phyloP scores from a whole-genome alignment of 2,888 invertebrate genomes.

The Mycogona germanica region DNA sequence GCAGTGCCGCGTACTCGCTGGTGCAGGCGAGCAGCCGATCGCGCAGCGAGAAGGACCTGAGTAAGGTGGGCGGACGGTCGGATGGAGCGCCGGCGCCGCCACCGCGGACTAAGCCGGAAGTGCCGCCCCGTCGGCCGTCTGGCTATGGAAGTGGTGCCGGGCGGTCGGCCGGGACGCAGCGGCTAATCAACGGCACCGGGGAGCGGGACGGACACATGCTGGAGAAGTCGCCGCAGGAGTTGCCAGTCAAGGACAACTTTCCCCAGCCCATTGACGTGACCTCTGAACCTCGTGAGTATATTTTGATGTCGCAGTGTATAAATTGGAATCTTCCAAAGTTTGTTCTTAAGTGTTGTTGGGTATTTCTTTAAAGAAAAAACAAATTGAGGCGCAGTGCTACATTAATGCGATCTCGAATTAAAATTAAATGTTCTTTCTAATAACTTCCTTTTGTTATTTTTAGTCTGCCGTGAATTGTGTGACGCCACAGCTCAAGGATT shows the following conservation, averaged over 20 bases:
- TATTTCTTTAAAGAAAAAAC: background rate
- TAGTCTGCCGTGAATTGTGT: constrained; percentile 26
- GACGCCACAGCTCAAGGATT: constrained; percentile 26
- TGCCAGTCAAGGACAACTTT: constrained; percentile 19
- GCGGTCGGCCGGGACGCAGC: background rate
- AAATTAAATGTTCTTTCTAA: background rate
- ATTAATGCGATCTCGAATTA: background rate
- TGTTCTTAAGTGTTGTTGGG: background rate
- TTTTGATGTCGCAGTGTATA: background rate
- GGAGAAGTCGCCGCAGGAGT: constrained; percentile 21
- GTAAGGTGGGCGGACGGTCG: constrained; percentile 10
- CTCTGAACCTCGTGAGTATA: constrained; percentile 41
- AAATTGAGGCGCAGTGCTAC: constrained; percentile 11
- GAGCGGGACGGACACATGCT: constrained; percentile 8
- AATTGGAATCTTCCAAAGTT: background rate
- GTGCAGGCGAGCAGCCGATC: constrained; percentile 10
- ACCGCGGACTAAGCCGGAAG: too few relatives aligned
- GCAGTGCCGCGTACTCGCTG: background rate
- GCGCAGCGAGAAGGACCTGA: constrained; percentile 21
- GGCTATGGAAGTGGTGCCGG: background rate
- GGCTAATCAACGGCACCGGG: background rate
- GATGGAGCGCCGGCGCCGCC: background rate
- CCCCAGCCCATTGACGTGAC: constrained; percentile 32
- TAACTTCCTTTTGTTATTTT: background rate
- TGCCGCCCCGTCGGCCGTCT: background rate